Evolutionary conservation across 30 jellyfish, hydroid and myxozoan genomes (phyloP), one percentile per base, ranked within the genome.

Genomic region (Aurelia coerulea): DNA sequence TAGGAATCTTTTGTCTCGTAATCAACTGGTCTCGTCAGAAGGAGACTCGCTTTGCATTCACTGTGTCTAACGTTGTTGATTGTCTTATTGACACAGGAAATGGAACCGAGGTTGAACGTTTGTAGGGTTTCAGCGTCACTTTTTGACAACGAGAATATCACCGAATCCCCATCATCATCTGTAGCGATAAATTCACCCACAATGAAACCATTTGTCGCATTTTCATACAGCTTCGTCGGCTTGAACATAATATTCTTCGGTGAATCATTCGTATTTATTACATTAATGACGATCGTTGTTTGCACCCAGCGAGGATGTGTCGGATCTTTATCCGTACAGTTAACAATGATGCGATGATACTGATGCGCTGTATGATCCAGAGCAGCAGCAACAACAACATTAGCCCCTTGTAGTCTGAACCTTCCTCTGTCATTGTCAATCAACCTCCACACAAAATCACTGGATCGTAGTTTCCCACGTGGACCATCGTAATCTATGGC

Each of bases 401-500:
- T 60, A 1, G 87, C 49, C 3, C 97, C 98, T 74, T 64, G 79
- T 56, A 79, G 78, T 35, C 59, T 19, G 70, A 89, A 83, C 23
- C 89, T 42, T 32, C 96, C 94, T 37, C 60, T 35, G 84, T 81
- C 93, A 66, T 72, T 46, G 74, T 73, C 90, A 8, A 77, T 74
- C 89, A 93, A 54, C 10, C 60, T 65, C 98, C 98, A 93, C 17
- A 60, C 68, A 72, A 88, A 93, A 39, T 71, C 83, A 77, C 89
- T 76, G 15, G 97, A 88, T 34, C 96, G 83, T 35, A 64, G 52
- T 46, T 56, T 62, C 4, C 97, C 92, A 8, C 84, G 71, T 19
- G 92, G 92, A 9, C 92, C 93, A 73, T 93, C 98, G 58, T 76
- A 62, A 66, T 93, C 98, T 16, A 93, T 58, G 10, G 98, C 97